A percentile compares a stretch with the other conserved stretches of the same genome.
These are phyloP conservation scores for Sebastes matsubarae DNA, from an alignment of 2,797 vertebrate species.

Conservation along the genomic window DNA sequence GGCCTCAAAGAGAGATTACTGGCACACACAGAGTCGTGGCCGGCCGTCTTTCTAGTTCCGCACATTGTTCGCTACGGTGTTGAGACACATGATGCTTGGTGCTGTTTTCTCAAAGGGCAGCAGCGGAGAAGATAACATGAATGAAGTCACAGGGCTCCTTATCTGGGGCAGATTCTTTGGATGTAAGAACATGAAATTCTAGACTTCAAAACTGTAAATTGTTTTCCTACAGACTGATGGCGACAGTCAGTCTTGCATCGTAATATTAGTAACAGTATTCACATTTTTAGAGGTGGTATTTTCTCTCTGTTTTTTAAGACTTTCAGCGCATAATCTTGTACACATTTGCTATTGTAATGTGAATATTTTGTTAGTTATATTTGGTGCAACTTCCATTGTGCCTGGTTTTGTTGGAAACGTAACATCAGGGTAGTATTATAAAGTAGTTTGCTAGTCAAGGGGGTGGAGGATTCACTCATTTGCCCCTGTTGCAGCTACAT, in stretches of 20 bases:
- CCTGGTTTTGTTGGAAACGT: not conserved
- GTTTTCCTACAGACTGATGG: constrained; percentile 6
- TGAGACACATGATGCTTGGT: constrained; percentile 35
- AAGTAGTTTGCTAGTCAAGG: not conserved
- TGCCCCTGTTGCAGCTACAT: not conserved
- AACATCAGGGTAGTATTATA: not conserved
- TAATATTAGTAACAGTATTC: not conserved
- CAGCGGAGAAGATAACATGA: constrained; percentile 25
- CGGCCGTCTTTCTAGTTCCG: constrained; percentile 30
- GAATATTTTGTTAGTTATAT: not conserved
- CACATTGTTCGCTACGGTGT: constrained; percentile 31
- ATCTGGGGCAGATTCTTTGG: constrained; percentile 10
- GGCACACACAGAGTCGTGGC: constrained; percentile 41
- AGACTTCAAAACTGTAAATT: not conserved
- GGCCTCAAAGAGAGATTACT: constrained; percentile 76
- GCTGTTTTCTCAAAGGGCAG: constrained; percentile 22
- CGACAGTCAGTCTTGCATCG: not conserved
- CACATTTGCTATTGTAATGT: not conserved
- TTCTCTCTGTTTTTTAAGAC: not conserved
- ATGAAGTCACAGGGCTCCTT: constrained; percentile 12
- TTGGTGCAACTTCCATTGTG: not conserved
- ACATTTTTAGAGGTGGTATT: not conserved
- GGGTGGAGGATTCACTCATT: not conserved
- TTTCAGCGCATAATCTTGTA: not conserved
- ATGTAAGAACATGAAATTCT: constrained; percentile 25